Evolutionary conservation across 1,140 invertebrate species (phyloP).

Genomic region (Rhyacophila brunnea): DNA sequence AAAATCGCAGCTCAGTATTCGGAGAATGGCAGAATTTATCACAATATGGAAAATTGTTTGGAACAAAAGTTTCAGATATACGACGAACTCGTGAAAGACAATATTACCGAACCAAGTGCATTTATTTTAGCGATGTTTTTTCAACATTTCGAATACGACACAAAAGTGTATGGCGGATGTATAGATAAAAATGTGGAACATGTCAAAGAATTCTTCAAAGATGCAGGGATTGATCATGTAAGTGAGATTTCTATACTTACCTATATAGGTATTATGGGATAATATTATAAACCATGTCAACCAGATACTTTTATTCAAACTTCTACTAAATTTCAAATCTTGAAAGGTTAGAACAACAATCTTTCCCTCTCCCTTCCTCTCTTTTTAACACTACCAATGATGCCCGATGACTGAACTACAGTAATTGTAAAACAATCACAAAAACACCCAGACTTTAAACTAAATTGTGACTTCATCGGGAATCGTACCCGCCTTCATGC

Average conservation of each 20-base stretch:
- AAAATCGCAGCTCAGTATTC: constrained; percentile 27
- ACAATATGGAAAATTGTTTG: constrained; percentile 30
- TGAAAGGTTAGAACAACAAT: no score
- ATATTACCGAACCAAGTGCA: constrained; percentile 27
- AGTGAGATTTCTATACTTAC: not conserved
- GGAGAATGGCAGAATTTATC: constrained; percentile 24
- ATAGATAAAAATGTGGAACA: constrained; percentile 32
- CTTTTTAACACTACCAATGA: no score
- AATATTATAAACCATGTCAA: no score
- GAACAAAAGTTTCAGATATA: constrained; percentile 24
- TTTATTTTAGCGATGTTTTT: constrained; percentile 33
- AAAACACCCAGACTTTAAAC: no score
- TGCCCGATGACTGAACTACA: no score
- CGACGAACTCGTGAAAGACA: constrained; percentile 24
- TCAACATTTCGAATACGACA: constrained; percentile 33
- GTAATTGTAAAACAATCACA: no score
- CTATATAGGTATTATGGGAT: no score
- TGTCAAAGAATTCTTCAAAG: constrained; percentile 31
- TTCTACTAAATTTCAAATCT: no score
- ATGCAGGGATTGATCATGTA: constrained; percentile 31
- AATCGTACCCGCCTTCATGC: no score
- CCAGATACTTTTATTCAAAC: no score
- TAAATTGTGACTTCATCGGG: no score
- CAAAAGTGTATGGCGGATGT: constrained; percentile 28
- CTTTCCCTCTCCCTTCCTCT: no score